A percentile compares a stretch with the other conserved stretches of the same genome.
Evolutionary conservation across 2,797 vertebrate species (phyloP).

Genomic region (Sciaenops ocellatus): DNA sequence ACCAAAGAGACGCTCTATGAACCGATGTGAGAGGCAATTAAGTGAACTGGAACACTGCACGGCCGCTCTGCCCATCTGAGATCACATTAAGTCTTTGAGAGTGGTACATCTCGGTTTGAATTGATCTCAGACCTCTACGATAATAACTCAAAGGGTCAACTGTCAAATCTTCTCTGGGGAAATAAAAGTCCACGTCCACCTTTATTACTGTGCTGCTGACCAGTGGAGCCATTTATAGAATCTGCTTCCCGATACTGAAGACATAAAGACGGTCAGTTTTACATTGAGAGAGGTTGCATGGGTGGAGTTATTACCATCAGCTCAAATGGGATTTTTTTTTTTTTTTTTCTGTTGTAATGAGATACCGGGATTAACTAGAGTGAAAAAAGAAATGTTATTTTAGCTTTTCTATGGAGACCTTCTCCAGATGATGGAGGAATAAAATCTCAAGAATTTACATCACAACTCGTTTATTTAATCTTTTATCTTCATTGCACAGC

Average conservation of each 20-base stretch:
- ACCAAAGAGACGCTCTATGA: neutral
- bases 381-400: conserved; percentile 15
- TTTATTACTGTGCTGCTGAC: neutral
- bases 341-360: conserved; percentile 13
- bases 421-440: conserved; percentile 68
- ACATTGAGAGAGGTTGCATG: conserved; percentile 7
- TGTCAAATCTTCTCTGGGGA: conserved; percentile 23
- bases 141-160: conserved; percentile 21
- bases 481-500: conserved; percentile 16
- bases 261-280: conserved; percentile 17
- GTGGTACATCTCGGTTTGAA: conserved; percentile 22
- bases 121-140: conserved; percentile 24
- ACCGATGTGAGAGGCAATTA: neutral
- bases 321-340: conserved; percentile 43
- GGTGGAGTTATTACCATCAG: conserved; percentile 31
- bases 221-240: conserved; percentile 30
- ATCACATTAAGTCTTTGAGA: conserved; percentile 7
- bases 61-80: neutral
- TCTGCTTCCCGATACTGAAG: conserved; percentile 15
- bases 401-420: conserved; percentile 64
- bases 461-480: conserved; percentile 42
- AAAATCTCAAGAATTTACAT: conserved; percentile 61
- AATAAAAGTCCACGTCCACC: conserved; percentile 16
- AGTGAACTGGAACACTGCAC: conserved; percentile 13
- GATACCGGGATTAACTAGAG: conserved; percentile 29